Conservation (phyloP, 1,140 invertebrate genomes). For the Sipha flava region DNA sequence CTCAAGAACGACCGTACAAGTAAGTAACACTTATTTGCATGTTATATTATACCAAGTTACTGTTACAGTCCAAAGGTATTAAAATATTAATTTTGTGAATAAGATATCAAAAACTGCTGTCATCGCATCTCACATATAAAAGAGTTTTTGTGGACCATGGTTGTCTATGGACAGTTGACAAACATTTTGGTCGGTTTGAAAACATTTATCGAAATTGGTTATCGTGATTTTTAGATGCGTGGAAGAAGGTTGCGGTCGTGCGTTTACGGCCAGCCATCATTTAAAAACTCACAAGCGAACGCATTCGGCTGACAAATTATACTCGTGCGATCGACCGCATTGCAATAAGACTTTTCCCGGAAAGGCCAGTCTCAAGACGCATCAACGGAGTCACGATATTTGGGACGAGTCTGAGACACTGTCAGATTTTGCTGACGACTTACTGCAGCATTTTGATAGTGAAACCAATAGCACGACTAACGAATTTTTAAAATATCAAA, state of each 20-base stretch:
- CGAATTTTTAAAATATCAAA: conserved; percentile 6
- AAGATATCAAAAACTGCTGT: too few relatives aligned
- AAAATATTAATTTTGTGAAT: too few relatives aligned
- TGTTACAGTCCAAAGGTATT: too few relatives aligned
- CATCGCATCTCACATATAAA: too few relatives aligned
- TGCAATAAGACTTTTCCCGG: conserved; percentile 35
- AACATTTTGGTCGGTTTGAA: too few relatives aligned
- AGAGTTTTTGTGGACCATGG: too few relatives aligned
- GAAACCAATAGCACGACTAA: background rate
- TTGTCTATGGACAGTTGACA: too few relatives aligned
- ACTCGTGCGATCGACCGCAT: conserved; percentile 32
- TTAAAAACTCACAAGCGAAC: conserved; percentile 75
- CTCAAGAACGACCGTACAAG: conserved; percentile 86
- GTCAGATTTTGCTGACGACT: conserved; percentile 1
- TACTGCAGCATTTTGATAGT: conserved; percentile 11
- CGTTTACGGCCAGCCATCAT: conserved; percentile 89
- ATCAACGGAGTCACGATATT: conserved; percentile 32
- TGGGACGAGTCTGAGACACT: conserved; percentile 16
- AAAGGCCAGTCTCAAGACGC: conserved; percentile 33
- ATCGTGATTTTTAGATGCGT: conserved; percentile 35
- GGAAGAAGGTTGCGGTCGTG: conserved; percentile 71
- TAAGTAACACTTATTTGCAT: conserved; percentile 45
- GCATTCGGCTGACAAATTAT: conserved; percentile 45
- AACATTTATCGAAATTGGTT: too few relatives aligned
- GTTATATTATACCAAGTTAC: background rate